Base-by-base conservation (phyloP, 1,140 invertebrate genomes). In the Oryctes rhinoceros region DNA sequence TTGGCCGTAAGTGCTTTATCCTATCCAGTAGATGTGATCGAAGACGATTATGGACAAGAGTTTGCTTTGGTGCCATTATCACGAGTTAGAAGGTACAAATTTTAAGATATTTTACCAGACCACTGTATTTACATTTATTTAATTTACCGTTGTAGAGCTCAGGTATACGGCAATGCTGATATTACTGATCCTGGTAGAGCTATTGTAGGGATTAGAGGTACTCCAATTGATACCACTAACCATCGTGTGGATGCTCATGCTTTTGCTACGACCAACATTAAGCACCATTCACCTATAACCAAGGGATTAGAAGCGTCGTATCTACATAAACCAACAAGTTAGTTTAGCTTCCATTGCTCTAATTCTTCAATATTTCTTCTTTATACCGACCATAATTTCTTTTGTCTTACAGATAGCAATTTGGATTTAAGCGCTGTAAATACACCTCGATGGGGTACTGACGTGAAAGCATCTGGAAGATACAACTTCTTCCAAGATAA, bases 71-170 rank as follows among this genome's bases (percentile, higher is more conserved):
- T 74, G 15, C 71, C 71, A 74, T 39, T 74, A 4, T 30, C 20
- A 74, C 18, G 71, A 74, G 71, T 74, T 74, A 20, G 71, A 74
- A 74, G 71, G 71, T 74, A 74, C n/a, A 35, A 10, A 74, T 35
- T 20, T 20, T 15, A 9, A 15, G 15, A 35, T 74, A 24, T 24
- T 6, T 35, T 20, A 20, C 11, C 65, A 24, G n/a, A 15, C 0
- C 65, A 20, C 11, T 71, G n/a, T n/a, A 71, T 20, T 71, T 30
- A 30, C 24, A 30, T 1, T 30, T 74, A 74, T 35, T 20, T 7
- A 39, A 24, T 35, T 74, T 74, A 18, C 13, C 24, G 1, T 74
- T 15, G 5, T 24, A 74, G 71, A 24, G 71, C 24, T 35, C 9
- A 39, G 0, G 71, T 74, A 18, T 74, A 74, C 37, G 71, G 71